A percentile compares a stretch with the other conserved stretches of the same genome.
Conservation (phyloP, 2,888 invertebrate species). For the Hyalella azteca region DNA sequence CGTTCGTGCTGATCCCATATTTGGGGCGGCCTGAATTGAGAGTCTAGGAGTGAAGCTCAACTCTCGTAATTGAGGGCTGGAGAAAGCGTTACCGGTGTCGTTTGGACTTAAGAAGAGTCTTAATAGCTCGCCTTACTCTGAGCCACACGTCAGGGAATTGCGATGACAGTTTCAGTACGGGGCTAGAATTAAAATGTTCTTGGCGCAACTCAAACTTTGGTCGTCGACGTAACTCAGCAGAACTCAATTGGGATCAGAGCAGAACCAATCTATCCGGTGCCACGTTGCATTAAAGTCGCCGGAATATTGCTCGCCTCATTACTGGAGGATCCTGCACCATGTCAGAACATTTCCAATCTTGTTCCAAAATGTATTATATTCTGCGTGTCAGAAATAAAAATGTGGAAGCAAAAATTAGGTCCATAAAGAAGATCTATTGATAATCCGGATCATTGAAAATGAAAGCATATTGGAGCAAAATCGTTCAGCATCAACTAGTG, state of each 20-base stretch:
- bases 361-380: too few species aligned
- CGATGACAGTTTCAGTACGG: slow-evolving; percentile 16
- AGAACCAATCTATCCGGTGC: slow-evolving; percentile 12
- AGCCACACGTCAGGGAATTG: slow-evolving; percentile 35
- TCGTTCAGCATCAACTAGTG: too few species aligned
- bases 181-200: slow-evolving; percentile 25
- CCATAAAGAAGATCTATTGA: too few species aligned
- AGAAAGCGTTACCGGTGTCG: slow-evolving; percentile 36
- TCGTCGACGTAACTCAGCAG: slow-evolving; percentile 22
- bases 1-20: slow-evolving; percentile 22
- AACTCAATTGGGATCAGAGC: slow-evolving; percentile 34
- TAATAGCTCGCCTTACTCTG: slow-evolving; percentile 31
- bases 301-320: slow-evolving; percentile 6
- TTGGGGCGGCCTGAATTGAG: slow-evolving; percentile 16
- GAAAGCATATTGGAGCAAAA: too few species aligned
- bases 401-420: neutral
- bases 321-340: neutral
- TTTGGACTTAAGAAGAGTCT: slow-evolving; percentile 36
- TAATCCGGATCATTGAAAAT: too few species aligned
- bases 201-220: slow-evolving; percentile 19
- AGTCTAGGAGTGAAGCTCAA: slow-evolving; percentile 7
- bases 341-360: neutral
- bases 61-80: slow-evolving; percentile 31
- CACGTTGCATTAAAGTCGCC: slow-evolving; percentile 8
- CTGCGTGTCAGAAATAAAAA: neutral